These are phyloP conservation scores for Sipha flava DNA, from an alignment of 1,140 invertebrate species.

Conservation along the genomic window DNA sequence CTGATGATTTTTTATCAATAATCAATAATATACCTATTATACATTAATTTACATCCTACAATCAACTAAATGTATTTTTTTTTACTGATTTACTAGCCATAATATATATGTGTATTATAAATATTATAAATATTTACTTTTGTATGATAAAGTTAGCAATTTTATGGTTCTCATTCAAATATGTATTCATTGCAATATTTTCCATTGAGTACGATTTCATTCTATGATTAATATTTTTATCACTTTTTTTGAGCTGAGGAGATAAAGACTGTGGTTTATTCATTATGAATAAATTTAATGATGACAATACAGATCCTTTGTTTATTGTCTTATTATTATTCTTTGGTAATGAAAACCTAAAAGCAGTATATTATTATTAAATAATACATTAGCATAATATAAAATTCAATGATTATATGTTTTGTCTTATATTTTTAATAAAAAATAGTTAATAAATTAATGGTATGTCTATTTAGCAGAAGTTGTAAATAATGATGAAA, in stretches of 20 bases:
- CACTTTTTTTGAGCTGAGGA: slow-evolving; percentile 10
- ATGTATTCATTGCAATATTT: slow-evolving; percentile 22
- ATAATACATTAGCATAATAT: no score
- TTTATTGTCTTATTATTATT: background rate
- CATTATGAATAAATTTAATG: slow-evolving; percentile 7
- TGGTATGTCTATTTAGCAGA: no score
- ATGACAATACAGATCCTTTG: slow-evolving; percentile 16
- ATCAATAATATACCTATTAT: no score
- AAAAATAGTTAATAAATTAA: no score
- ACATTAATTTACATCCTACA: no score
- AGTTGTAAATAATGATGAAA: no score
- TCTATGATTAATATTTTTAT: slow-evolving; percentile 10
- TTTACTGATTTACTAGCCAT: no score
- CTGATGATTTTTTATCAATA: no score
- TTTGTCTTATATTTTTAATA: no score
- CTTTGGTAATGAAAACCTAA: slow-evolving; percentile 3
- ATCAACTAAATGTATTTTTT: no score
- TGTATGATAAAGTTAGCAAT: slow-evolving; percentile 6
- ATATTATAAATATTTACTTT: slow-evolving; percentile 5
- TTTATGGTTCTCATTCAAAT: slow-evolving; percentile 16
- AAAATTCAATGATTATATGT: no score
- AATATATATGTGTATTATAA: background rate
- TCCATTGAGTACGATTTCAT: slow-evolving; percentile 29
- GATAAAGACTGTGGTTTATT: slow-evolving; percentile 8
- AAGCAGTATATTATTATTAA: background rate